Conservation (phyloP, 1,140 invertebrate genomes). For the Liolophura sinensis region DNA sequence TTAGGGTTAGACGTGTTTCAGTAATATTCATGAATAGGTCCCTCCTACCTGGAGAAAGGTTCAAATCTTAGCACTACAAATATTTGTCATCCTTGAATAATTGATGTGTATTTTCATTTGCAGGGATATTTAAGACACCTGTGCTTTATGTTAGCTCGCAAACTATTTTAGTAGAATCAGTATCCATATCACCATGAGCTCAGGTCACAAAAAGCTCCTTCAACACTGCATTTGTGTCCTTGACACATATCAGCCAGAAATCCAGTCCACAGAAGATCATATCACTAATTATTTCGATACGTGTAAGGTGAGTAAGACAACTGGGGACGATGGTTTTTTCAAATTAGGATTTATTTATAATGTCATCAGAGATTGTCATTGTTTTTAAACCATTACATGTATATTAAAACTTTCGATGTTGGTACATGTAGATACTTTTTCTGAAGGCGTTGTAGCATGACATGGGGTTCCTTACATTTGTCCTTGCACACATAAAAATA, state of each 20-base stretch:
- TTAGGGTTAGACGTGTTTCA: too few species aligned
- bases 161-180: not conserved
- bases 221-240: constrained; percentile 33
- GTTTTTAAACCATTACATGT: not conserved
- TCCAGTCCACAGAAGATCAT: constrained; percentile 44
- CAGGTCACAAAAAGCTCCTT: constrained; percentile 36
- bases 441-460: too few species aligned
- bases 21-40: too few species aligned
- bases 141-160: not conserved
- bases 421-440: too few species aligned
- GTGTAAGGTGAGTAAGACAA: constrained; percentile 20
- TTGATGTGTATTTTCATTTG: not conserved
- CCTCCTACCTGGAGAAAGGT: too few species aligned
- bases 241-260: constrained; percentile 36
- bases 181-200: constrained; percentile 12
- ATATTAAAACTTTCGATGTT: not conserved
- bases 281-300: constrained; percentile 39
- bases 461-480: too few species aligned
- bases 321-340: not conserved
- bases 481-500: too few species aligned
- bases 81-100: not conserved
- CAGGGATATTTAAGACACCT: not conserved
- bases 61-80: too few species aligned
- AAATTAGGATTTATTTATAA: not conserved
- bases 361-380: not conserved